Conservation (phyloP, 2,888 invertebrate genomes). For the Troglohyphantes excavatus region DNA sequence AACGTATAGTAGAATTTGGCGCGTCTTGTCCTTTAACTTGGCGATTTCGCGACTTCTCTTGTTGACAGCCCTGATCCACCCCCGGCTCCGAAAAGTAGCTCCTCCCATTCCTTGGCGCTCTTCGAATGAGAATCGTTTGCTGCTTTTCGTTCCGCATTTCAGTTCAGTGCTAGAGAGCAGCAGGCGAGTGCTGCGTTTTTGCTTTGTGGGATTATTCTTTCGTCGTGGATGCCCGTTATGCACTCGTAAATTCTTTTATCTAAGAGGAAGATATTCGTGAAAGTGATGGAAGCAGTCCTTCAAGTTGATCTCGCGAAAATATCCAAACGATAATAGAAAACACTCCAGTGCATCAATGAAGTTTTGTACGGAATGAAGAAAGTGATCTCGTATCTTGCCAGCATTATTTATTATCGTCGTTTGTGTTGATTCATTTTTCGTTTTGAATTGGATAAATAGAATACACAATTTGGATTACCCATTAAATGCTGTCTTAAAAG, state of each 20-base stretch:
- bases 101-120: neutral
- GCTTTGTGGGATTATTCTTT: too few relatives aligned
- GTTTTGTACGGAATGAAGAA: neutral
- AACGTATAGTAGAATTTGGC: too few relatives aligned
- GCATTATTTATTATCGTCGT: neutral
- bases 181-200: neutral
- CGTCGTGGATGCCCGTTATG: neutral
- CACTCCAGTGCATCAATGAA: too few relatives aligned
- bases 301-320: too few relatives aligned
- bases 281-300: too few relatives aligned
- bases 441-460: neutral
- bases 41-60: neutral
- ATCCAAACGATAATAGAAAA: too few relatives aligned
- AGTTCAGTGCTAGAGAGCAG: neutral
- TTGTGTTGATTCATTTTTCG: neutral
- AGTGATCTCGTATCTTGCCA: neutral
- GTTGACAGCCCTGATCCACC: neutral
- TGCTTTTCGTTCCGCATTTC: neutral
- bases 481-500: neutral
- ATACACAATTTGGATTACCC: constrained; percentile 9
- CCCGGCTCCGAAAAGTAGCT: neutral
- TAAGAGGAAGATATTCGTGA: too few relatives aligned
- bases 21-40: too few relatives aligned
- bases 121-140: neutral
- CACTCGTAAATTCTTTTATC: neutral